These are phyloP conservation scores for Dysmachus trigonus DNA, from an alignment of 2,888 invertebrate species.

Conservation along the genomic window DNA sequence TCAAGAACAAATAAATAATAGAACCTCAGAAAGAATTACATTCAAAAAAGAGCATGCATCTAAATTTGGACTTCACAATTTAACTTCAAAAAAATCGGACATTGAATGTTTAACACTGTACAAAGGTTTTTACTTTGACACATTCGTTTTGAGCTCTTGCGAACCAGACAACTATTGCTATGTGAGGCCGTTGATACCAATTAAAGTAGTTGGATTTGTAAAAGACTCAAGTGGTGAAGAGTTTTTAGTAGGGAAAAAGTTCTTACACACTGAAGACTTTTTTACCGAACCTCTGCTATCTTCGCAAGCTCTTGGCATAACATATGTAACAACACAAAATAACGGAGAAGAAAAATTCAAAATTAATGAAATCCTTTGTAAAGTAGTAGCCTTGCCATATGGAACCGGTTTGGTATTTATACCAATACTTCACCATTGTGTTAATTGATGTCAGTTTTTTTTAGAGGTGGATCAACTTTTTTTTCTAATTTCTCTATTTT, in stretches of 20 bases:
- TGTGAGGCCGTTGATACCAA: neutral
- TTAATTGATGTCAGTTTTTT: neutral
- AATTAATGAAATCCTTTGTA: conserved; percentile 5
- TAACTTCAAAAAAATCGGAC: neutral
- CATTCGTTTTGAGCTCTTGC: neutral
- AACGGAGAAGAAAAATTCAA: neutral
- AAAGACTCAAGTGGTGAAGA: neutral
- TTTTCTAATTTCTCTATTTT: neutral
- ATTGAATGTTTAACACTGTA: neutral
- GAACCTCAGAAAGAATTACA: neutral
- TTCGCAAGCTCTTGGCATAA: neutral
- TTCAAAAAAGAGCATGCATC: neutral
- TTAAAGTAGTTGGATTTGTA: neutral
- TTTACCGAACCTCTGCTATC: neutral
- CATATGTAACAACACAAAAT: neutral
- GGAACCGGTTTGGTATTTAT: neutral
- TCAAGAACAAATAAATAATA: neutral
- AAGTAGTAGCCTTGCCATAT: neutral
- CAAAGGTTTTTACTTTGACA: neutral
- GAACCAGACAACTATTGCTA: neutral
- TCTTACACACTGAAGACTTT: neutral
- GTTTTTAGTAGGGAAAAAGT: neutral
- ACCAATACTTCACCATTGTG: neutral
- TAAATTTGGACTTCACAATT: neutral
- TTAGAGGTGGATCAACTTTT: neutral